A percentile compares a stretch with the other conserved stretches of the same genome.
Conservation (phyloP, 2,888 invertebrate genomes). For the Eudemis profundana region DNA sequence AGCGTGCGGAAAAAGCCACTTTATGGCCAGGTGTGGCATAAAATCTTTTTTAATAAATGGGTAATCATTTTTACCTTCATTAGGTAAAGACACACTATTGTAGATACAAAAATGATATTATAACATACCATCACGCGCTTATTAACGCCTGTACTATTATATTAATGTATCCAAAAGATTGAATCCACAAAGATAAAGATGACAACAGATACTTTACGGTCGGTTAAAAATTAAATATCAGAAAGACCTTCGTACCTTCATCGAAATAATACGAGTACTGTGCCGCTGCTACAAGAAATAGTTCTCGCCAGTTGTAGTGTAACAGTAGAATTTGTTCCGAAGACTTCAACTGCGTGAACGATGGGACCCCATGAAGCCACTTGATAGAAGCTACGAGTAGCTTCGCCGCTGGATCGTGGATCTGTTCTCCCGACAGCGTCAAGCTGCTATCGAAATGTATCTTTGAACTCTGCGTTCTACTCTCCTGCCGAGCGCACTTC, state of each 20-base stretch:
- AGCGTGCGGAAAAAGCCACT: too few species aligned
- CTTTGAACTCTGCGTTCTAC: slow-evolving; percentile 48
- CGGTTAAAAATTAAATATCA: background rate
- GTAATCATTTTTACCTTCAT: too few species aligned
- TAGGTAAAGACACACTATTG: too few species aligned
- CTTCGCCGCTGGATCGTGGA: slow-evolving; percentile 90
- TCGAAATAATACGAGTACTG: slow-evolving; percentile 92
- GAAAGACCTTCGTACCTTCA: slow-evolving; percentile 82
- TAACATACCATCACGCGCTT: too few species aligned
- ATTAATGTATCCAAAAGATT: too few species aligned
- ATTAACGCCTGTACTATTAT: too few species aligned
- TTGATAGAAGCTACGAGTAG: slow-evolving; percentile 91
- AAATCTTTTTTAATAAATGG: too few species aligned
- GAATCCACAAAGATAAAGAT: too few species aligned
- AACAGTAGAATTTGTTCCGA: slow-evolving; percentile 90
- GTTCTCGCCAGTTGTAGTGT: slow-evolving; percentile 93
- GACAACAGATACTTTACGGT: too few species aligned
- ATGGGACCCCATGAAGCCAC: slow-evolving; percentile 92
- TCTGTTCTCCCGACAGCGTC: slow-evolving; percentile 75
- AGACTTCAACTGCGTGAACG: slow-evolving; percentile 87
- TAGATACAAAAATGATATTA: too few species aligned
- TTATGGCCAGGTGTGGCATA: too few species aligned
- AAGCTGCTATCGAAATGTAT: slow-evolving; percentile 58
- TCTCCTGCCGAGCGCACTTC: slow-evolving; percentile 50
- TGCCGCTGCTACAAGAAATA: slow-evolving; percentile 93